Evolutionary conservation across 2,113 vertebrate species (phyloP), one percentile per base, ranked within the genome.

Genomic region (Ptyas mucosa): DNA sequence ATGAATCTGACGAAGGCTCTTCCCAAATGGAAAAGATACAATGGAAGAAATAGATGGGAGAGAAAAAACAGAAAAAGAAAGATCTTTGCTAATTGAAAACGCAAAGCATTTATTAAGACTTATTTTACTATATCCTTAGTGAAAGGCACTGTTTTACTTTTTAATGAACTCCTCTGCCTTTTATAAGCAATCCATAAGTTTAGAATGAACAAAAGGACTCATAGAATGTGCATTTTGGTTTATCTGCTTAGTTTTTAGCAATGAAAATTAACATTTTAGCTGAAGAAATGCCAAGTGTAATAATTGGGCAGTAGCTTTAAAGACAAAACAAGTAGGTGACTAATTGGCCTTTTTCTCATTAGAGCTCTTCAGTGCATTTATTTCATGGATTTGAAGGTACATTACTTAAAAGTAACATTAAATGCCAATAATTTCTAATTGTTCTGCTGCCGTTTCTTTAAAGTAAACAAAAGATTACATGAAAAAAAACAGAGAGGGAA

Each of bases 361-460:
- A 97, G 97, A 96, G 95, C 96, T 98, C 97, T 97, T 98, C 97
- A 97, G 98, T 98, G 96, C 97, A 98, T 98, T 98, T 97, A 97
- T 98, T 97, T 97, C 94, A 97, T 89, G 92, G 91, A 94, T 97
- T 96, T 95, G 96, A 97, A 97, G 90, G 91, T 97, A 98, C 97
- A 97, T 97, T 96, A 97, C 85, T 97, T 97, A 97, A 97, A 95
- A 97, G 97, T 97, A 97, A 98, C 97, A 97, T 96, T 96, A 98
- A 98, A 98, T 97, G 97, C 98, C 97, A 99, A 98, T 98, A 98
- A 98, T 98, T 98, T 97, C 96, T 97, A 98, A 98, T 96, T 98
- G 98, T 98, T 98, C 97, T 96, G 96, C 96, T 97, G 97, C 97
- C 97, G 97, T 96, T 97, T 97, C 96, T 97, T 97, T 97, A 97